Percentiles rank a stretch among this genome's conserved stretches.
Evolutionary conservation across 2,888 invertebrate species (phyloP).

Genomic region (Morpho achilles): DNA sequence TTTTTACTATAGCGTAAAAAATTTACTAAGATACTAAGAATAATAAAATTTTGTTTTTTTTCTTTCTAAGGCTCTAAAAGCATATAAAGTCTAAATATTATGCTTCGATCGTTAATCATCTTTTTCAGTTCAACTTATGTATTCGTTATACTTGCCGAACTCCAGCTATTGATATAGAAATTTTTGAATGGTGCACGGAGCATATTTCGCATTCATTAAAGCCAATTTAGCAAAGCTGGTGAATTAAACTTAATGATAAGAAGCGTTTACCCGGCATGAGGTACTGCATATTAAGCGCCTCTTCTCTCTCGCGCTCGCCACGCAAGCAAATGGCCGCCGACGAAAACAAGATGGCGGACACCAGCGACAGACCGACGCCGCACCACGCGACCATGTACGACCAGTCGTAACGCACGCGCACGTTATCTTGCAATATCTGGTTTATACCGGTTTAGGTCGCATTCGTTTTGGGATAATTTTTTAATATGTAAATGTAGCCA

Average conservation of each 20-base stretch:
- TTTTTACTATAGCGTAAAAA: no score
- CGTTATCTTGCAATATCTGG: slow-evolving; percentile 92
- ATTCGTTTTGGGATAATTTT: no score
- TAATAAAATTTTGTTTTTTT: no score
- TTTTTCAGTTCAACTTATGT: no score
- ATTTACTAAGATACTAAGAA: no score
- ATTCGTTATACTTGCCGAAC: no score
- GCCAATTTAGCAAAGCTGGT: slow-evolving; percentile 2
- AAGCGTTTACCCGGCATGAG: slow-evolving; percentile 92
- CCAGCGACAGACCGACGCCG: slow-evolving; percentile 94
- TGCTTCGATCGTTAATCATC: no score
- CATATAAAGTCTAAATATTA: no score
- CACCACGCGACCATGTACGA: slow-evolving; percentile 98
- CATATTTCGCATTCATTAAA: not conserved
- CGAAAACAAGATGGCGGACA: slow-evolving; percentile 95
- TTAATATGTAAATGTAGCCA: no score
- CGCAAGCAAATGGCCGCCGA: slow-evolving; percentile 96
- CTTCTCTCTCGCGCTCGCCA: slow-evolving; percentile 95
- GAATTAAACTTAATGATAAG: slow-evolving; percentile 8
- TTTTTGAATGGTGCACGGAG: no score
- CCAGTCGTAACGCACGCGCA: slow-evolving; percentile 95
- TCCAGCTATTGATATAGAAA: not conserved
- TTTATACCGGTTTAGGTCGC: slow-evolving; percentile 47
- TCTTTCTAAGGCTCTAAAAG: no score
- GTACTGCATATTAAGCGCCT: slow-evolving; percentile 98